A percentile compares a stretch with the other conserved stretches of the same genome.
Conservation (phyloP, 2,888 invertebrate species). For the Limnephilus lunatus region DNA sequence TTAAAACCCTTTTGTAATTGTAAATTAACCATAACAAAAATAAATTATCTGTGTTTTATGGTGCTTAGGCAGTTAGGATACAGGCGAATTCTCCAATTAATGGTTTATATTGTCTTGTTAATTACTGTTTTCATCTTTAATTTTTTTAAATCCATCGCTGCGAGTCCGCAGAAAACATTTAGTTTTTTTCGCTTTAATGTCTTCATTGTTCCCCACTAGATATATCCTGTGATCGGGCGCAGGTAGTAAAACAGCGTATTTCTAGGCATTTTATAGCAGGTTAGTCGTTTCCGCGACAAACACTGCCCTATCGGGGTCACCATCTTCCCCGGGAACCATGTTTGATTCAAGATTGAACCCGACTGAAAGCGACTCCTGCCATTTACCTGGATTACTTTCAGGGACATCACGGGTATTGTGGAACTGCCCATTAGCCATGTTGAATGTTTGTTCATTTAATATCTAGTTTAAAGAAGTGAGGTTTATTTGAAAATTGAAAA, state of each 20-base stretch:
- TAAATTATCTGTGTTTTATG: too few species aligned
- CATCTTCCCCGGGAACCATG: not conserved
- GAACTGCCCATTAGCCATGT: not conserved
- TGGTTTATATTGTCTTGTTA: too few species aligned
- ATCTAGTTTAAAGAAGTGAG: not conserved
- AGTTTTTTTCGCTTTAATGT: not conserved
- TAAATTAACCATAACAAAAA: too few species aligned
- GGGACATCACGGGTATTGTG: not conserved
- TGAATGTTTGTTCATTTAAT: not conserved
- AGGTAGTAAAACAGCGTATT: constrained; percentile 5
- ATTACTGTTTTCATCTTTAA: too few species aligned
- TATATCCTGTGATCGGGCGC: not conserved
- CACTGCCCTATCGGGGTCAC: not conserved
- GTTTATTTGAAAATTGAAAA: too few species aligned
- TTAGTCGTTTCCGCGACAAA: not conserved
- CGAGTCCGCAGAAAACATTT: not conserved
- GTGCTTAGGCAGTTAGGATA: too few species aligned
- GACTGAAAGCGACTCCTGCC: not conserved
- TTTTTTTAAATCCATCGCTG: not conserved
- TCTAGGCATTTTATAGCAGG: not conserved
- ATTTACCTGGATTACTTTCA: not conserved
- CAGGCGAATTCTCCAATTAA: too few species aligned
- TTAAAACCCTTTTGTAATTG: too few species aligned
- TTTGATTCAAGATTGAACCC: not conserved
- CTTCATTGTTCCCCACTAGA: not conserved